Evolutionary conservation across 1,140 invertebrate species (phyloP).

Genomic region (Trichonephila clavipes): DNA sequence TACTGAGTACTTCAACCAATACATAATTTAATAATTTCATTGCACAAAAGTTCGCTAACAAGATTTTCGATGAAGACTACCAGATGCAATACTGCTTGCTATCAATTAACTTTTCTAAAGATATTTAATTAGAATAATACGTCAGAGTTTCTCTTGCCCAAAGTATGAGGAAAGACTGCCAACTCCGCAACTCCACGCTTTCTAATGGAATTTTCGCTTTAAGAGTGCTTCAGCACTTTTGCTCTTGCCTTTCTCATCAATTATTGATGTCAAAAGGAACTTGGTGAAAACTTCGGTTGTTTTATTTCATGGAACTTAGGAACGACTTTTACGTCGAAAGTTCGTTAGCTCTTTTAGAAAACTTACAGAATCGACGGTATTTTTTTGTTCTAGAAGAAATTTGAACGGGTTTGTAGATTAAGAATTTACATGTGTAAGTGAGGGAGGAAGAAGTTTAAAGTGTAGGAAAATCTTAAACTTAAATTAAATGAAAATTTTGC

Average conservation of each 20-base stretch:
- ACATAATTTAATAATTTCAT: no score
- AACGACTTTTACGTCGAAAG: background rate
- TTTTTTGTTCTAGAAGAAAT: no score
- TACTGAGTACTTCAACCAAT: no score
- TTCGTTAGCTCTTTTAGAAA: background rate
- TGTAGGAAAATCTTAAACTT: no score
- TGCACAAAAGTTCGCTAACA: no score
- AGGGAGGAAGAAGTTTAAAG: no score
- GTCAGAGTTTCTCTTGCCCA: background rate
- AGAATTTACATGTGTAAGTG: no score
- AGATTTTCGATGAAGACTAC: no score
- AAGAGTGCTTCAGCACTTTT: background rate
- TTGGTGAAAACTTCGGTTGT: background rate
- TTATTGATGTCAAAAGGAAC: slow-evolving; percentile 40
- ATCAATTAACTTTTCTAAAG: background rate
- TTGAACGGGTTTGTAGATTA: no score
- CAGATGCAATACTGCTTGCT: background rate
- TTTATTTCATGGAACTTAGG: background rate
- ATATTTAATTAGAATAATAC: background rate
- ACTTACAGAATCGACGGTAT: background rate
- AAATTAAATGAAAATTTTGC: no score
- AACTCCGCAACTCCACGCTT: background rate
- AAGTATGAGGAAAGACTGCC: no score
- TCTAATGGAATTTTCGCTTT: background rate
- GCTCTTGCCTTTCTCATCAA: slow-evolving; percentile 16